phyloP scores from a whole-genome alignment of 2,797 vertebrate species.

The Diplodus puntazzo region DNA sequence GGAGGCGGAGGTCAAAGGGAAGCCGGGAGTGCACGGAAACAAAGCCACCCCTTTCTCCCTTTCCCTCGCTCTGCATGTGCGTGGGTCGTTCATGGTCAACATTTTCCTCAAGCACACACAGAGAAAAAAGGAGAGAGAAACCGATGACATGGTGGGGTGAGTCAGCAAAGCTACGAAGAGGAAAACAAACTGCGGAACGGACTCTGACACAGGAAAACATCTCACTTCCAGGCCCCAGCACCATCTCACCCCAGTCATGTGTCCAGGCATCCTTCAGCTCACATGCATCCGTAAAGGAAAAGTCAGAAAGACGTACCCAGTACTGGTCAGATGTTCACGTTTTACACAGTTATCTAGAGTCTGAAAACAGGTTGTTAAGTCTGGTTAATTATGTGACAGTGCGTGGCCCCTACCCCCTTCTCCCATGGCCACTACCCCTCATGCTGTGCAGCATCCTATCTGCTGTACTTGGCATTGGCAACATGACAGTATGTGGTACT shows the following conservation, averaged over 20 bases:
- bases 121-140: slow-evolving; percentile 38
- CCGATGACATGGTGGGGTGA: slow-evolving; percentile 68
- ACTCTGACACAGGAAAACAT: slow-evolving; percentile 66
- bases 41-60: slow-evolving; percentile 52
- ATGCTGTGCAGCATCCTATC: slow-evolving; percentile 47
- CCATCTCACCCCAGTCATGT: slow-evolving; percentile 44
- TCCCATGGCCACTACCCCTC: slow-evolving; percentile 6
- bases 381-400: slow-evolving; percentile 32
- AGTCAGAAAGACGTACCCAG: neutral
- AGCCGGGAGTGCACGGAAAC: slow-evolving; percentile 65
- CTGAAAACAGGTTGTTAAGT: slow-evolving; percentile 28
- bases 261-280: slow-evolving; percentile 35
- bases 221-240: slow-evolving; percentile 41
- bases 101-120: slow-evolving; percentile 55
- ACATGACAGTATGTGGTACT: slow-evolving; percentile 60
- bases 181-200: slow-evolving; percentile 67
- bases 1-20: slow-evolving; percentile 75
- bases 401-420: slow-evolving; percentile 17
- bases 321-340: neutral
- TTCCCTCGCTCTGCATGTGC: slow-evolving; percentile 50
- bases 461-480: slow-evolving; percentile 65
- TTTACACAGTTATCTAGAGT: neutral
- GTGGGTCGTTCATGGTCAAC: slow-evolving; percentile 13
- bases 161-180: slow-evolving; percentile 77
- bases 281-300: slow-evolving; percentile 21